Evolutionary conservation across 2,888 invertebrate genomes (phyloP).

Genomic region (Allolobophora icterica): DNA sequence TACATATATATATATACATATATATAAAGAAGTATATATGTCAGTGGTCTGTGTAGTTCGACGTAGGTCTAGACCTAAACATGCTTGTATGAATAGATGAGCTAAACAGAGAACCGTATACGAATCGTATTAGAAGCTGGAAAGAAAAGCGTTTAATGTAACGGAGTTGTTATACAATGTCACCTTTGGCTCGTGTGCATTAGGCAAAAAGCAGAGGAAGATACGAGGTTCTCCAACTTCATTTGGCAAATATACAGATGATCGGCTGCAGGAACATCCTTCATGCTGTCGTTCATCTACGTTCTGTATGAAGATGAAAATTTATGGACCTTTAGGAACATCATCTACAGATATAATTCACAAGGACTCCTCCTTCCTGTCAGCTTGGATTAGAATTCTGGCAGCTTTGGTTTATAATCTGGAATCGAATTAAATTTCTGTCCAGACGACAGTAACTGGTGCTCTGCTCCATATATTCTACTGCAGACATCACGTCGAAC

Average conservation of each 20-base stretch:
- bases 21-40: no score
- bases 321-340: neutral
- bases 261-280: neutral
- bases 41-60: no score
- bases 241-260: neutral
- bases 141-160: neutral
- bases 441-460: neutral
- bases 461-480: neutral
- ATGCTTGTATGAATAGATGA: neutral
- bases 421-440: neutral
- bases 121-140: neutral
- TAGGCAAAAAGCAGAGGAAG: neutral
- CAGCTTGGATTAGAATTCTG: neutral
- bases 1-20: neutral
- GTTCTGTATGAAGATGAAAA: no score
- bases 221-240: neutral
- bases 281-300: no score
- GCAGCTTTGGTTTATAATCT: neutral
- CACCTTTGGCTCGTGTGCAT: neutral
- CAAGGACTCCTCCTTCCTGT: neutral
- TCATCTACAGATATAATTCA: neutral
- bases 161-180: neutral
- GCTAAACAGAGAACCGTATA: neutral
- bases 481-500: neutral
- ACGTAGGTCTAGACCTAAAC: neutral